Base-by-base conservation (phyloP, 2,888 invertebrate species). In the Apomyelois bistriatella region DNA sequence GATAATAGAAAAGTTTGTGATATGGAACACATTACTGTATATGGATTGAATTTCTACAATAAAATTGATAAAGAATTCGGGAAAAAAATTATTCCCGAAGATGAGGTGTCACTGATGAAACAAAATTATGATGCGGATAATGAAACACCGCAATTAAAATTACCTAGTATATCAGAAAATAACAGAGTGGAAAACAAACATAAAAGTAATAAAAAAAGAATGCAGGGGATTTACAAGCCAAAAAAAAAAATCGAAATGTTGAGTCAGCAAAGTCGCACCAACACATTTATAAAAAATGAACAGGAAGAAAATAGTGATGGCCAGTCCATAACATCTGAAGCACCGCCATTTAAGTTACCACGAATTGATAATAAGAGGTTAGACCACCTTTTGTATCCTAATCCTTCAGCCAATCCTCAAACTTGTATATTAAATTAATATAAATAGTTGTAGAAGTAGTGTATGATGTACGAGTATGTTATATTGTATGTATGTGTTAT, bases 311-410 rank as follows among this genome's bases (percentile, higher is more conserved):
- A 74, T 56, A 85, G 83, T 57, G 86, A 89, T 61, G 59, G 38
- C 48, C 79, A 75, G 52, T 85, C 85, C 0, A 68, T 80, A 54
- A 68, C 75, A 12, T 78, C 75, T 9, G 89, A 85, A 58, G 81
- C 79, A 6, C 89, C 89, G 7, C 87, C 84, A n/a, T 60, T 90
- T 37, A 90, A 89, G 66, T 66, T 90, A 52, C 90, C 90, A 47
- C 79, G 85, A 59, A 88, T 90, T 54, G 89, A 89, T 62, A 72
- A 66, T 38, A 86, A 77, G 72, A 86, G 89, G 88, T 88, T 79
- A 73, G 73, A 70, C 64, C 41, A 68, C 64, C 28, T 28, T 40
- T n/a, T 10, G 30, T 66, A 68, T 60, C 65, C 66, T 64, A 10
- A 32, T 35, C 16, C 15, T 16, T 32, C 10, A 32, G 7, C 13